A percentile compares a stretch with the other conserved stretches of the same genome.
Evolutionary conservation across 2,888 invertebrate species (phyloP).

Genomic region (Ormyrus pomaceus): DNA sequence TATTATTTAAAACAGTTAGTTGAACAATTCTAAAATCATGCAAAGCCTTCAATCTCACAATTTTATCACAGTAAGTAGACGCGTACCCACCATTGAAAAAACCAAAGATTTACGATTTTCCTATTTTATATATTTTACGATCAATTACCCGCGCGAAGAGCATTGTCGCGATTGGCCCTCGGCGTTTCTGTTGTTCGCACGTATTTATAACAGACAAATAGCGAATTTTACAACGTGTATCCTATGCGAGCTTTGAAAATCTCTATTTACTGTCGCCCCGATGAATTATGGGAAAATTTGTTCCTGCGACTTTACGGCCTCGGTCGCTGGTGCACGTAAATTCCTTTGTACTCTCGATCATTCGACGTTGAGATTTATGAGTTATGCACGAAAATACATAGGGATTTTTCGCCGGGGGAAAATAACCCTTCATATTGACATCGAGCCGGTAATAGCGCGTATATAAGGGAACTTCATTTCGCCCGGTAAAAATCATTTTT

Average conservation of each 20-base stretch:
- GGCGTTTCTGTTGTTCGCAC: constrained; percentile 4
- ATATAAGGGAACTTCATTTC: constrained; percentile 35
- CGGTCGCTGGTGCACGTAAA: constrained; percentile 36
- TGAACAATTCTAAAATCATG: too few species aligned
- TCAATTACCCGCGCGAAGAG: not conserved
- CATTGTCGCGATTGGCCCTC: too few species aligned
- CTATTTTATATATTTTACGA: not conserved
- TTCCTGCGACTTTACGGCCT: constrained; percentile 43
- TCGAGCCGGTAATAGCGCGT: constrained; percentile 18
- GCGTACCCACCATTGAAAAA: not conserved
- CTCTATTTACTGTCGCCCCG: constrained; percentile 51
- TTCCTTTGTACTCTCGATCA: constrained; percentile 54
- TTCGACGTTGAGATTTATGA: constrained; percentile 42
- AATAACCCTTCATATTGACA: constrained; percentile 45
- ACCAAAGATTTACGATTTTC: not conserved
- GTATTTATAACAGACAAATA: constrained; percentile 18
- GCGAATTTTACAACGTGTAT: constrained; percentile 32
- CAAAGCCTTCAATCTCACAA: too few species aligned
- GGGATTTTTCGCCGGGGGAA: not conserved
- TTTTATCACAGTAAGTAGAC: too few species aligned
- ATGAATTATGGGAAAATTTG: constrained; percentile 54
- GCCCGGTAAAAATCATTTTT: constrained; percentile 11
- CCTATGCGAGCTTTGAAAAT: constrained; percentile 42
- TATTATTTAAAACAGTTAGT: too few species aligned
- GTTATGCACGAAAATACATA: constrained; percentile 37